These are phyloP conservation scores for Coelopa pilipes DNA, from an alignment of 2,888 invertebrate genomes.

Conservation along the genomic window DNA sequence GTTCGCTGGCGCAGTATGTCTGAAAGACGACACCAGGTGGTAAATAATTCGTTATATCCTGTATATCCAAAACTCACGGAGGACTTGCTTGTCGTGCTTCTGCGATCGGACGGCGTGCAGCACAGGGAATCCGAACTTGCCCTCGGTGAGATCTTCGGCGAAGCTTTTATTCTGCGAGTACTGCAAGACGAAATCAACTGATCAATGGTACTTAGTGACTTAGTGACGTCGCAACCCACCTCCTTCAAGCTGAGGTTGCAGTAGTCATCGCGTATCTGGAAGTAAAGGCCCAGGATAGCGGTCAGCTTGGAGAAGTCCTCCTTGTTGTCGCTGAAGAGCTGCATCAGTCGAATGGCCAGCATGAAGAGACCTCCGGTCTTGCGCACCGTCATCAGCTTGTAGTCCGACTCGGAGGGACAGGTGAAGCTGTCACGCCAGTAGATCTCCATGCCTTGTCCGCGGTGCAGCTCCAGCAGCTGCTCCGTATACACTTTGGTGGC, in stretches of 20 bases:
- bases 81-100: slow-evolving; percentile 82
- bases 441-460: slow-evolving; percentile 98
- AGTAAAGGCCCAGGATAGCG: slow-evolving; percentile 90
- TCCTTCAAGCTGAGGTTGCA: slow-evolving; percentile 88
- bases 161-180: slow-evolving; percentile 94
- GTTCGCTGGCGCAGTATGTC: slow-evolving; percentile 93
- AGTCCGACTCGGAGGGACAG: slow-evolving; percentile 95
- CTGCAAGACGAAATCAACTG: slow-evolving; percentile 68
- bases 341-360: slow-evolving; percentile 93
- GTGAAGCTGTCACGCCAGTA: slow-evolving; percentile 97
- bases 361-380: slow-evolving; percentile 97
- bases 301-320: slow-evolving; percentile 85
- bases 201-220: slow-evolving; percentile 1
- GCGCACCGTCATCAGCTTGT: slow-evolving; percentile 91
- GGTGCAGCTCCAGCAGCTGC: slow-evolving; percentile 91
- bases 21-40: slow-evolving; percentile 57
- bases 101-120: slow-evolving; percentile 89
- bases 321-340: slow-evolving; percentile 89
- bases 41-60: background rate
- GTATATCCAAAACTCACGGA: slow-evolving; percentile 71
- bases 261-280: slow-evolving; percentile 97
- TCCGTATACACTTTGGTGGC: slow-evolving; percentile 86
- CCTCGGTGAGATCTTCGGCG: slow-evolving; percentile 97
- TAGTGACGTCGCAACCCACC: slow-evolving; percentile 68
- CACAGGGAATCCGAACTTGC: slow-evolving; percentile 97